These are phyloP conservation scores for Melanophora roralis DNA, from an alignment of 2,888 invertebrate genomes.

Conservation along the genomic window DNA sequence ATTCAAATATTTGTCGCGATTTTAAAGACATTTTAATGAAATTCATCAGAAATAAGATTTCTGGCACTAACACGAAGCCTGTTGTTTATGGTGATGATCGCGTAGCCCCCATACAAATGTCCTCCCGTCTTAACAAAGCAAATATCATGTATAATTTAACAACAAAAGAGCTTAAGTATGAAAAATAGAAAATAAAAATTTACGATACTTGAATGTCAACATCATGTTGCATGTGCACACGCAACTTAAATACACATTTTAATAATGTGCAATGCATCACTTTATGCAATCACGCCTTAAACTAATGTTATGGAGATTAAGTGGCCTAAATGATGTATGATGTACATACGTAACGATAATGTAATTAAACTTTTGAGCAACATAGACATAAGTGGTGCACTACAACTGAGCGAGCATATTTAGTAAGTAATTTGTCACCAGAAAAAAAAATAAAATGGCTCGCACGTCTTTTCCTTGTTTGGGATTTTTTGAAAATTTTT, in stretches of 20 bases:
- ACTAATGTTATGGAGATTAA: conserved; percentile 5
- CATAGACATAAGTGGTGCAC: background rate
- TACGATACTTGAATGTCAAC: conserved; percentile 11
- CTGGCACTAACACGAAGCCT: no score
- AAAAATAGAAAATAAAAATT: background rate
- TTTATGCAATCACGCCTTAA: conserved; percentile 1
- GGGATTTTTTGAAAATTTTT: no score
- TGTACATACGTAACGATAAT: no score
- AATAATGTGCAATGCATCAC: conserved; percentile 18
- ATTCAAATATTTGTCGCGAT: no score
- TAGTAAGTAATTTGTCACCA: no score
- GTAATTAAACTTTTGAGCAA: no score
- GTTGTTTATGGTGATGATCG: no score
- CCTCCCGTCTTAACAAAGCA: conserved; percentile 37
- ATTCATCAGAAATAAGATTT: no score
- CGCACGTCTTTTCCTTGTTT: no score
- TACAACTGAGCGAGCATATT: no score
- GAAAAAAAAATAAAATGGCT: no score
- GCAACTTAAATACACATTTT: background rate
- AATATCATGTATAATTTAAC: conserved; percentile 46
- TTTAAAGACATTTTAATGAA: no score
- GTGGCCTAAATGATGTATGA: background rate
- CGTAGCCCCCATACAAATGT: background rate
- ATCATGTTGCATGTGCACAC: background rate
- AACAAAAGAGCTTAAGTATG: background rate